Evolutionary conservation across 2,797 vertebrate species (phyloP).

Genomic region (Mormyrops boulengeri): DNA sequence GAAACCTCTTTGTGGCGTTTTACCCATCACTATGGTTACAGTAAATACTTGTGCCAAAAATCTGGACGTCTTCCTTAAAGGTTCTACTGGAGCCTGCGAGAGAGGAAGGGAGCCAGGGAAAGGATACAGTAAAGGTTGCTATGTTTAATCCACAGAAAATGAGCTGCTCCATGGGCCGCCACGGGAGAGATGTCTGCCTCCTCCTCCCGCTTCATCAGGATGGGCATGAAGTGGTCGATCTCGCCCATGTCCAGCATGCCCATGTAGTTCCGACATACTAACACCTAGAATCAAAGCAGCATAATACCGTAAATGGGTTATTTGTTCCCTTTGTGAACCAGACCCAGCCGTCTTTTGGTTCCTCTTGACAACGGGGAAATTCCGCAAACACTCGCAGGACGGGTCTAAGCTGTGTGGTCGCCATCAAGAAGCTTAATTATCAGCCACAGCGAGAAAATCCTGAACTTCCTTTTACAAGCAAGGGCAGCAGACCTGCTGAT

Average conservation of each 20-base stretch:
- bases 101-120: conserved; percentile 10
- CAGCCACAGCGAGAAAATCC: background rate
- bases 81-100: background rate
- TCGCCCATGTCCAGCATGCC: conserved; percentile 67
- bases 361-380: background rate
- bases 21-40: background rate
- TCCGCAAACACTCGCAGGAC: background rate
- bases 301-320: background rate
- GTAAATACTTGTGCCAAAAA: background rate
- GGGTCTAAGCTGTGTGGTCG: background rate
- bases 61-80: background rate
- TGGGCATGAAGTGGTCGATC: conserved; percentile 73
- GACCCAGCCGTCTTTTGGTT: background rate
- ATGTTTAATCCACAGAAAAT: conserved; percentile 75
- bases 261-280: conserved; percentile 74
- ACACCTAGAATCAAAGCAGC: conserved; percentile 51
- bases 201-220: conserved; percentile 68
- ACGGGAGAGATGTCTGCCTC: conserved; percentile 62
- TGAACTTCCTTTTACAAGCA: background rate
- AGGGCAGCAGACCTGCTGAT: background rate
- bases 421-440: background rate
- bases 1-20: background rate
- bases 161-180: conserved; percentile 55
- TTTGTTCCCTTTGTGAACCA: background rate
- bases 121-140: conserved; percentile 74